Conservation (phyloP, 92 coral and sea anemone genomes). For the Paramuricea clavata region DNA sequence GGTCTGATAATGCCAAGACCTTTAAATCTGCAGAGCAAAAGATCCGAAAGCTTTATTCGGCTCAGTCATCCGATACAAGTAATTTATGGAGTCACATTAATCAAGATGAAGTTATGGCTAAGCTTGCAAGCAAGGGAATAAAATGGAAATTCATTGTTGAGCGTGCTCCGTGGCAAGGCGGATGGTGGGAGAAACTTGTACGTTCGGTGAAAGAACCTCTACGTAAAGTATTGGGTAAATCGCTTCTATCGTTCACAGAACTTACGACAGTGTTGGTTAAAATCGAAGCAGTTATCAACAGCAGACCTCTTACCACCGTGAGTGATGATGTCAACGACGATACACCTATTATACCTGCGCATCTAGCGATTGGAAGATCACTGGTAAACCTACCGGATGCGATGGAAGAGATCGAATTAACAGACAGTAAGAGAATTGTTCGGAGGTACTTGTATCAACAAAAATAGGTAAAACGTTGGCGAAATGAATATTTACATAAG, state of each 20-base stretch:
- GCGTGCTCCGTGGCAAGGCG: slow-evolving; percentile 19
- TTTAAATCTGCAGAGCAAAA: slow-evolving; percentile 29
- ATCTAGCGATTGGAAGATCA: slow-evolving; percentile 57
- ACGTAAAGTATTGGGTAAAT: slow-evolving; percentile 42
- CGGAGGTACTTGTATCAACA: slow-evolving; percentile 55
- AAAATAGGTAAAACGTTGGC: slow-evolving; percentile 43
- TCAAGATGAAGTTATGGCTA: slow-evolving; percentile 30
- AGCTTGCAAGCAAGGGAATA: slow-evolving; percentile 26
- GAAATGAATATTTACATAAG: no score
- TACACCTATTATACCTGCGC: slow-evolving; percentile 55
- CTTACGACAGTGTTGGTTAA: slow-evolving; percentile 18
- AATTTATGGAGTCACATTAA: slow-evolving; percentile 30
- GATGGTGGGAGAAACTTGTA: neutral
- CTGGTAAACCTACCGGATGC: slow-evolving; percentile 32
- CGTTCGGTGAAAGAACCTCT: neutral
- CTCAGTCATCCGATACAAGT: neutral
- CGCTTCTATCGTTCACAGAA: slow-evolving; percentile 50
- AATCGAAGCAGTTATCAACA: slow-evolving; percentile 50
- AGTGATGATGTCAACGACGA: slow-evolving; percentile 58
- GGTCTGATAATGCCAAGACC: slow-evolving; percentile 55
- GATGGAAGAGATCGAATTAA: neutral
- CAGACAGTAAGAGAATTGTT: slow-evolving; percentile 18
- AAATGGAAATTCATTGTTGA: no score
- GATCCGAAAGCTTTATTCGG: neutral
- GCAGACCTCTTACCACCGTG: slow-evolving; percentile 42